These are phyloP conservation scores for Lasioglossum villosulum DNA, from an alignment of 2,888 invertebrate species.

Conservation along the genomic window DNA sequence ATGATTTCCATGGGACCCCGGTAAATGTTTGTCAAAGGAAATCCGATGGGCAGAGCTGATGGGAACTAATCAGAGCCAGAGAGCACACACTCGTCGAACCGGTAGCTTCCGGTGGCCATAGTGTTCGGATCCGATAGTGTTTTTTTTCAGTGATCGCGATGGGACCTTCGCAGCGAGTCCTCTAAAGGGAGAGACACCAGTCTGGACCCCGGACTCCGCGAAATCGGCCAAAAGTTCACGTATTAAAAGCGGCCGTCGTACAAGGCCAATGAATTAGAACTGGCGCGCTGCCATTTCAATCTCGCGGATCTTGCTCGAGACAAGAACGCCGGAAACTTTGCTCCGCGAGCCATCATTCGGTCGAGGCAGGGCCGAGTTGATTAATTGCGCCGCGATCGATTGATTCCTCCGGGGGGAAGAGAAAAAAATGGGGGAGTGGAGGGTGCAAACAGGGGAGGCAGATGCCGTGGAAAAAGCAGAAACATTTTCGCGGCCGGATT, in stretches of 20 bases:
- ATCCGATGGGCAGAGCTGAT: neutral
- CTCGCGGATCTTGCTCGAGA: slow-evolving; percentile 79
- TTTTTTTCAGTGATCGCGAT: neutral
- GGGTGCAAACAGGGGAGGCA: neutral
- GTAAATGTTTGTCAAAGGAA: neutral
- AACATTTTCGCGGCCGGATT: slow-evolving; percentile 5
- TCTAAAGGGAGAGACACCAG: neutral
- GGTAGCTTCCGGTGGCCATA: neutral
- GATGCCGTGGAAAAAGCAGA: neutral
- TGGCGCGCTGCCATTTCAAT: slow-evolving; percentile 83
- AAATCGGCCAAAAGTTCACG: slow-evolving; percentile 77
- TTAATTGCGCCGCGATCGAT: slow-evolving; percentile 70
- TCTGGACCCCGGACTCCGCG: slow-evolving; percentile 30
- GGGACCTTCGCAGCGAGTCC: neutral
- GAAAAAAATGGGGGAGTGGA: neutral
- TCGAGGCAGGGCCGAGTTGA: slow-evolving; percentile 58
- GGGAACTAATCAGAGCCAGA: neutral
- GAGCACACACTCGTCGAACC: neutral
- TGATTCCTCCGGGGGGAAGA: slow-evolving; percentile 41
- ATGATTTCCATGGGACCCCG: too few species aligned
- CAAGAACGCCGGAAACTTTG: slow-evolving; percentile 73
- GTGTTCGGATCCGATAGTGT: neutral
- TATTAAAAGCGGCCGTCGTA: slow-evolving; percentile 75
- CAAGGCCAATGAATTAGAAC: slow-evolving; percentile 81
- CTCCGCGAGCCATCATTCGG: slow-evolving; percentile 63